phyloP scores from a whole-genome alignment of 2,113 vertebrate species.

The Tenebrosternarchus preto region DNA sequence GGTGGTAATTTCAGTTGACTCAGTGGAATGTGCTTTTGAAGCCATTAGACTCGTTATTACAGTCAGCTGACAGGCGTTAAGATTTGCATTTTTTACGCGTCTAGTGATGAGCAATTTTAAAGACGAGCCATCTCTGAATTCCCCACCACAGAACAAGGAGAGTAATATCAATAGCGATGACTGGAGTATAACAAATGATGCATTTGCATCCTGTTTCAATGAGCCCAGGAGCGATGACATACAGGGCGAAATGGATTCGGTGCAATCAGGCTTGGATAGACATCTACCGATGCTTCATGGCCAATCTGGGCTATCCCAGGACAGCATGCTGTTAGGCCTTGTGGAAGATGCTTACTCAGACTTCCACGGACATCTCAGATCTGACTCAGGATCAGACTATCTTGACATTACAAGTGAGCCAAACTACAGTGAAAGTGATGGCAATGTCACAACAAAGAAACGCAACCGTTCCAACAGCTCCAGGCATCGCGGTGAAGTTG shows the following conservation, averaged over 20 bases:
- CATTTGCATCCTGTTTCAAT: slow-evolving; percentile 71
- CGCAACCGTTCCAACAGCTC: slow-evolving; percentile 76
- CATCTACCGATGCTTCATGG: slow-evolving; percentile 49
- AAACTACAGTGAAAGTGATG: slow-evolving; percentile 60
- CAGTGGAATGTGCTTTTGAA: slow-evolving; percentile 32
- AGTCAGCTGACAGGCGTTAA: slow-evolving; percentile 20
- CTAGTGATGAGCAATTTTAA: too few species aligned
- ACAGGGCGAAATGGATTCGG: slow-evolving; percentile 55
- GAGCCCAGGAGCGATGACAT: slow-evolving; percentile 58
- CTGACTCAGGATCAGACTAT: slow-evolving; percentile 54
- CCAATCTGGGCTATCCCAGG: slow-evolving; percentile 58
- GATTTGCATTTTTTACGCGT: slow-evolving; percentile 13
- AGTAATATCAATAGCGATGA: slow-evolving; percentile 65
- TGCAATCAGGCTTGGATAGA: slow-evolving; percentile 61
- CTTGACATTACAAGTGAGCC: slow-evolving; percentile 53
- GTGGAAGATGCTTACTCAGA: slow-evolving; percentile 55
- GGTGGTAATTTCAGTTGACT: slow-evolving; percentile 44
- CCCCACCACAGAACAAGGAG: too few species aligned
- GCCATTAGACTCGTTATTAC: slow-evolving; percentile 36
- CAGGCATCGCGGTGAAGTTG: slow-evolving; percentile 84
- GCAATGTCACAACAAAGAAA: background rate
- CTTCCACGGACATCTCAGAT: slow-evolving; percentile 21
- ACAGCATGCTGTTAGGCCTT: slow-evolving; percentile 69
- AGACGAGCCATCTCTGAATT: too few species aligned
- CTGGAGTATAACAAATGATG: slow-evolving; percentile 77